These are phyloP conservation scores for Dryadula phaetusa DNA, from an alignment of 2,888 invertebrate genomes.

Conservation along the genomic window DNA sequence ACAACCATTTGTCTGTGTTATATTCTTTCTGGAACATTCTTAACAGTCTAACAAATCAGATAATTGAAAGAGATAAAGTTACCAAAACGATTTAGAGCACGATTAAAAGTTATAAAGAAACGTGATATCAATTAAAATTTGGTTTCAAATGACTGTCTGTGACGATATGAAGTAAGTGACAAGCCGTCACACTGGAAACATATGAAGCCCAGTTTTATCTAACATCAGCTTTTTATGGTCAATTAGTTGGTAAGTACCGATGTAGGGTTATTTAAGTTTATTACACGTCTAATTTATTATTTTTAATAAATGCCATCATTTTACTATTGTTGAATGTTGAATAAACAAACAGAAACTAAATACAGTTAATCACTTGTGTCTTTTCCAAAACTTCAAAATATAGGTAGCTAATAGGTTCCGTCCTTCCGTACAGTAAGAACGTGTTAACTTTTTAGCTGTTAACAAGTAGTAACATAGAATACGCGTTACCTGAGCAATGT, in stretches of 20 bases:
- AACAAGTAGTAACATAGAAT: no score
- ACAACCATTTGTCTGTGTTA: neutral
- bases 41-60: slow-evolving; percentile 13
- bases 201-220: slow-evolving; percentile 26
- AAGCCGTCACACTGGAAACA: slow-evolving; percentile 27
- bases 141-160: slow-evolving; percentile 28
- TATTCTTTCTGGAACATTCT: slow-evolving; percentile 6
- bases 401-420: neutral
- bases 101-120: slow-evolving; percentile 36
- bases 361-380: slow-evolving; percentile 1
- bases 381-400: neutral
- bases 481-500: no score
- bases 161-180: slow-evolving; percentile 26
- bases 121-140: slow-evolving; percentile 36
- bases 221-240: slow-evolving; percentile 23
- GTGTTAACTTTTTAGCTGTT: neutral
- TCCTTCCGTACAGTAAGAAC: neutral
- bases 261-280: slow-evolving; percentile 17
- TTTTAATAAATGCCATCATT: slow-evolving; percentile 16
- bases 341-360: neutral
- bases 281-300: slow-evolving; percentile 9
- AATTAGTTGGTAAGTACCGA: slow-evolving; percentile 30
- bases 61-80: slow-evolving; percentile 24
- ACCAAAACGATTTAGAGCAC: slow-evolving; percentile 35
- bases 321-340: neutral